Evolutionary conservation across 1,140 invertebrate genomes (phyloP).

Genomic region (Pseudoatta argentina): DNA sequence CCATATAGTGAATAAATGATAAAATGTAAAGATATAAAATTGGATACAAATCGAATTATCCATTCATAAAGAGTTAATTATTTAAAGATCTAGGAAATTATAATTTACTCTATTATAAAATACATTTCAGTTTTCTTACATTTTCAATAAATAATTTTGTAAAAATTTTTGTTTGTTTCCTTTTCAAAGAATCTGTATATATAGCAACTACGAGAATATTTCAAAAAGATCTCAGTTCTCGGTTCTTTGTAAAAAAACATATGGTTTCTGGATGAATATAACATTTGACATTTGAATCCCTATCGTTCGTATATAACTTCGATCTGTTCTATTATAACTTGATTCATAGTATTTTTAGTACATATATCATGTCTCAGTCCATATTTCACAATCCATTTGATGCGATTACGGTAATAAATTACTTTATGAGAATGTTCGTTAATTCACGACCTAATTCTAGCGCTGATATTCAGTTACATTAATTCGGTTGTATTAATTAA

Average conservation of each 20-base stretch:
- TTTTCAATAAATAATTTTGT: not conserved
- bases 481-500: not conserved
- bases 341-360: constrained; percentile 22
- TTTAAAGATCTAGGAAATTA: not conserved
- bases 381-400: not conserved
- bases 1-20: too few relatives aligned
- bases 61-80: not conserved
- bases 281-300: constrained; percentile 34
- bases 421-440: not conserved
- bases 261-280: constrained; percentile 6
- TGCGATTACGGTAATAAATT: not conserved
- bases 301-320: not conserved
- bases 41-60: too few relatives aligned
- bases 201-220: not conserved
- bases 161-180: not conserved
- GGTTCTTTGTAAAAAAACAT: constrained; percentile 18
- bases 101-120: not conserved
- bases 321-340: not conserved
- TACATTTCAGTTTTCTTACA: not conserved
- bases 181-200: not conserved
- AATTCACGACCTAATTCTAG: not conserved
- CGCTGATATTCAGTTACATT: not conserved
- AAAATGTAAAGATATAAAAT: too few relatives aligned
- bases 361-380: not conserved
- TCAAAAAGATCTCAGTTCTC: not conserved